Base-by-base conservation (phyloP, 2,113 vertebrate species). In the Chaetodon auriga region DNA sequence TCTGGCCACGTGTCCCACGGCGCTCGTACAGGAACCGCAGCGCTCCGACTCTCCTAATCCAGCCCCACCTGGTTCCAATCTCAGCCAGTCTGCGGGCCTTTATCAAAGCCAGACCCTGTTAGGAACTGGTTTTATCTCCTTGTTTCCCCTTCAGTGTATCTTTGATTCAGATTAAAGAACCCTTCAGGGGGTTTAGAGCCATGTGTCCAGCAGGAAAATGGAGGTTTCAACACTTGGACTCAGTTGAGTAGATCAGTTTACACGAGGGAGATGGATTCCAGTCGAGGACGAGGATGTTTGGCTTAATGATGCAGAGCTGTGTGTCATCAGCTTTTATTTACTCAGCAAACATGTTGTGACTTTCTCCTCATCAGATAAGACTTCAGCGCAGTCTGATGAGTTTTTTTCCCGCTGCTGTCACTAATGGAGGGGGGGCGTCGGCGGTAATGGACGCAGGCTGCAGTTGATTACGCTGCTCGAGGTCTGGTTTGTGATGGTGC, bases 1-100 rank as follows among this genome's bases (percentile, higher is more conserved):
- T 68, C 18, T n/a, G 78, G 60, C 66, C 78, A 78, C 74, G 75
- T 75, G 74, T 77, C 78, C 85, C 81, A 38, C 49, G 23, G 78
- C 25, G 53, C 80, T 83, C 21, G 10, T 48, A 23, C 45, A 65
- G 69, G 62, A 81, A 72, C 68, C 66, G 73, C 16, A 5, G 25
- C 7, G 13, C 72, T 60, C 76, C 18, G 30, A 21, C 77, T 53
- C 45, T 18, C 64, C 80, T 69, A 48, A 83, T 84, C 75, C 84
- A 25, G 46, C 66, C 12, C 85, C 92, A 93, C 90, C 89, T 93
- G 94, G 89, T 92, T 94, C 87, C 80, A 93, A 91, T 94, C 83
- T 25, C 7, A 0, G 79, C 77, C 71, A 11, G 86, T 88, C 73
- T 84, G 81, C 82, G 86, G 81, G 65, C 61, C 82, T 86, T 93